phyloP scores from a whole-genome alignment of 2,113 vertebrate genomes.

The Platysternon megacephalum region DNA sequence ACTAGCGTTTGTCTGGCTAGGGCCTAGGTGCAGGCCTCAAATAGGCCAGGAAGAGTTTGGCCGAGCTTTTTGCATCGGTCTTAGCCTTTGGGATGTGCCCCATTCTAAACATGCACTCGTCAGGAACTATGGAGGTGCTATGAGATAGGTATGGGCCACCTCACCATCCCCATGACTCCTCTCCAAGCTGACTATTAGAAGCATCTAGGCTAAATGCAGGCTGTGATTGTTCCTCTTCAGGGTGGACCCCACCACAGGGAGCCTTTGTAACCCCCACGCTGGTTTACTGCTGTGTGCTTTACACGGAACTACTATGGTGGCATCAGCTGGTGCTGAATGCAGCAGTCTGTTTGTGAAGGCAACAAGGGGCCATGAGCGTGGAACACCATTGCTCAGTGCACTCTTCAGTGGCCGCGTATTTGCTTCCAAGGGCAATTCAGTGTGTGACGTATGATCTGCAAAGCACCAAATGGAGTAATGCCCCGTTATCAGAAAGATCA shows the following conservation, averaged over 20 bases:
- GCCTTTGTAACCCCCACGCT: background rate
- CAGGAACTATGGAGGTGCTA: too few relatives aligned
- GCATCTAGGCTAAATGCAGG: background rate
- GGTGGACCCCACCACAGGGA: too few relatives aligned
- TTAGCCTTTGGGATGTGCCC: background rate
- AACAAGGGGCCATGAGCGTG: rapidly evolving
- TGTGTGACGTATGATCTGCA: background rate
- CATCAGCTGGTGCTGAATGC: background rate
- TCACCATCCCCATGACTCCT: too few relatives aligned
- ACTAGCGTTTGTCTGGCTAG: too few relatives aligned
- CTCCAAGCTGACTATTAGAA: rapidly evolving
- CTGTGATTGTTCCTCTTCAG: background rate
- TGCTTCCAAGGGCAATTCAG: background rate
- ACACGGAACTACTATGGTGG: background rate
- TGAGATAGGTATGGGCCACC: too few relatives aligned
- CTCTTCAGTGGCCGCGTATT: background rate
- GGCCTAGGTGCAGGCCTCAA: too few relatives aligned
- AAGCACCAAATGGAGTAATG: background rate
- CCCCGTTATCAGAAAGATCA: background rate
- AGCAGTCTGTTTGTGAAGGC: background rate
- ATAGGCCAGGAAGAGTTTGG: too few relatives aligned
- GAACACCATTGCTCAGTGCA: background rate
- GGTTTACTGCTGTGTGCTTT: background rate
- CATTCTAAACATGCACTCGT: background rate
- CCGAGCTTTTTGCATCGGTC: background rate